These are phyloP conservation scores for Conus ventricosus DNA, from an alignment of 1,140 invertebrate genomes.

Conservation along the genomic window DNA sequence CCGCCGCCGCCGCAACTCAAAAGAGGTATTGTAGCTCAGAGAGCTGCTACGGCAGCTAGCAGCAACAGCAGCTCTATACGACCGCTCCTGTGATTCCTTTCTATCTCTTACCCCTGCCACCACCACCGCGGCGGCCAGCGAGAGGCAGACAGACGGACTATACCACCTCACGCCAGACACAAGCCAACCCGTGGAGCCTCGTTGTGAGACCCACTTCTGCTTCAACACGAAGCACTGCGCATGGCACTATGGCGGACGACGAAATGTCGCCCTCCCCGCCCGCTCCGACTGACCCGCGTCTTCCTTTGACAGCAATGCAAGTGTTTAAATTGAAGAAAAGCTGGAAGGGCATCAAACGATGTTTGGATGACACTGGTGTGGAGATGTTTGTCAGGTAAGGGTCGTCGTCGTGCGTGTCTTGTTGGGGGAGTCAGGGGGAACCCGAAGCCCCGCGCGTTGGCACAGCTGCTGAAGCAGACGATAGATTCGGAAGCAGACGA, in stretches of 20 bases:
- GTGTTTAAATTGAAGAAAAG: slow-evolving; percentile 72
- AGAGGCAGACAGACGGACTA: background rate
- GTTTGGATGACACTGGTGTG: slow-evolving; percentile 67
- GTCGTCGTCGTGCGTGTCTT: background rate
- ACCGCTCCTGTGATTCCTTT: no score
- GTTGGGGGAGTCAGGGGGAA: background rate
- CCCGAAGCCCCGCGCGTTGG: background rate
- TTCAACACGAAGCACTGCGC: slow-evolving; percentile 19
- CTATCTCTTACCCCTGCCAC: no score
- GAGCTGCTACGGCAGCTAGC: no score
- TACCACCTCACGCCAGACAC: no score
- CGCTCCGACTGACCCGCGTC: slow-evolving; percentile 62
- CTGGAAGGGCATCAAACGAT: slow-evolving; percentile 72
- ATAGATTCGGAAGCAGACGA: background rate
- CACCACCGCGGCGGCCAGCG: background rate
- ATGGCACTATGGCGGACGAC: slow-evolving; percentile 37
- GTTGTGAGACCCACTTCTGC: background rate
- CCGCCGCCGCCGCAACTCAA: background rate
- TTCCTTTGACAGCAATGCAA: slow-evolving; percentile 67
- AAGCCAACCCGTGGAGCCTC: background rate
- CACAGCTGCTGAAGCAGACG: background rate
- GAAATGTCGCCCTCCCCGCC: slow-evolving; percentile 56
- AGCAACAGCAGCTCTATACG: no score
- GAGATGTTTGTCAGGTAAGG: slow-evolving; percentile 72
- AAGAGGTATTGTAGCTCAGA: no score